Evolutionary conservation across 2,113 vertebrate genomes (phyloP).

Genomic region (Charina bottae): DNA sequence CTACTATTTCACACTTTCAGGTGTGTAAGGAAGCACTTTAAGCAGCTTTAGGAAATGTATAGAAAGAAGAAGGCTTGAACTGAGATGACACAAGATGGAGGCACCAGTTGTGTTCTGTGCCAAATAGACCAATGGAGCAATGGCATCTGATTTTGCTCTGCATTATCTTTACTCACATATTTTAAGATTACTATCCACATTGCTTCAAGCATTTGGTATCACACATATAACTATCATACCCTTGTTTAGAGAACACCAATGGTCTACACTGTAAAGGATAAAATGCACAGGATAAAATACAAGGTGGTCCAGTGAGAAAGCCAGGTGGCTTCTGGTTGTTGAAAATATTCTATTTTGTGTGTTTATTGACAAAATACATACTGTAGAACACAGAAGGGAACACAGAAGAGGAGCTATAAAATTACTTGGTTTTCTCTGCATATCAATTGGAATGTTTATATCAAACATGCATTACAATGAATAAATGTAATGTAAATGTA

Average conservation of each 20-base stretch:
- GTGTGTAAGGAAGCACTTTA: background rate
- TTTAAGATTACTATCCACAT: background rate
- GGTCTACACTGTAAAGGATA: background rate
- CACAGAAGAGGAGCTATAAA: background rate
- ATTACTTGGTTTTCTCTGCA: background rate
- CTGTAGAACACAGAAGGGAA: background rate
- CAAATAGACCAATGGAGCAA: background rate
- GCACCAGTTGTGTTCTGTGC: background rate
- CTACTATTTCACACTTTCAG: conserved; percentile 44
- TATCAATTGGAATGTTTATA: background rate
- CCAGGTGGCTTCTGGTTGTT: background rate
- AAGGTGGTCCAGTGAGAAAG: background rate
- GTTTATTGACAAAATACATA: background rate
- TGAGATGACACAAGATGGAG: background rate
- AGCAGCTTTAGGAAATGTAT: background rate
- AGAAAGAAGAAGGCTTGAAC: background rate
- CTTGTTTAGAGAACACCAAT: background rate
- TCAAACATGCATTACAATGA: background rate
- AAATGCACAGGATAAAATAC: background rate
- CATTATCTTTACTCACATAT: background rate
- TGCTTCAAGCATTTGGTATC: background rate
- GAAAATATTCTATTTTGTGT: background rate
- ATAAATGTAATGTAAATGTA: background rate
- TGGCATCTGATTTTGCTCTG: background rate
- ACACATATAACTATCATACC: background rate